Conservation (phyloP, 2,797 vertebrate species). For the Molothrus ater region DNA sequence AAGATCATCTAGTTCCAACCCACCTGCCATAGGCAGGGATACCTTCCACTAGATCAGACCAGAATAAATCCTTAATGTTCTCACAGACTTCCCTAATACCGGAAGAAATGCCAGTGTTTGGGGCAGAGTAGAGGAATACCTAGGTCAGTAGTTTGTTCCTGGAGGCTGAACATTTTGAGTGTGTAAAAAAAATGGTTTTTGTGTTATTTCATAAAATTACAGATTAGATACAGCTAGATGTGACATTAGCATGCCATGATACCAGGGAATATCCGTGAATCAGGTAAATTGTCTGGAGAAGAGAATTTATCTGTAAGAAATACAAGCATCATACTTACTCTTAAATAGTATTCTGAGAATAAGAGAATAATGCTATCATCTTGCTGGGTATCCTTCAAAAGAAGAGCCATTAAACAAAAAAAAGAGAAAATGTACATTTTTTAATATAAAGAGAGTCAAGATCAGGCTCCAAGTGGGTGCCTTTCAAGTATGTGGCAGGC, state of each 20-base stretch:
- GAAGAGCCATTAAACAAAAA: not conserved
- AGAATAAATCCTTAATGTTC: not conserved
- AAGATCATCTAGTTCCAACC: not conserved
- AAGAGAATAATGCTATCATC: not conserved
- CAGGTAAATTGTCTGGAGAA: not conserved
- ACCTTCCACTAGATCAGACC: not conserved
- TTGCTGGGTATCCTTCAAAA: not conserved
- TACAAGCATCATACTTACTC: not conserved
- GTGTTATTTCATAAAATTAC: not conserved
- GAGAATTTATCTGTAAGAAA: not conserved
- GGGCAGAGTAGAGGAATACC: not conserved
- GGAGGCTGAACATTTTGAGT: not conserved
- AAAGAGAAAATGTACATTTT: not conserved
- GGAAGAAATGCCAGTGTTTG: not conserved
- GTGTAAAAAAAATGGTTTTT: not conserved
- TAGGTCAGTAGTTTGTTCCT: not conserved
- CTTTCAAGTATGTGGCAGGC: not conserved
- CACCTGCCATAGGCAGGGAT: not conserved
- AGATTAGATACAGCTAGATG: not conserved
- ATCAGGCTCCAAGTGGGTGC: fast-evolving
- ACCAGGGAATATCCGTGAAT: not conserved
- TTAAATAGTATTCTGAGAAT: not conserved
- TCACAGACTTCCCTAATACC: not conserved
- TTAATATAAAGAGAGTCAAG: not conserved
- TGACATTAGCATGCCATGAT: not conserved